Evolutionary conservation across 1,140 invertebrate species (phyloP), one percentile per base, ranked within the genome.

Genomic region (Tribolium madens): DNA sequence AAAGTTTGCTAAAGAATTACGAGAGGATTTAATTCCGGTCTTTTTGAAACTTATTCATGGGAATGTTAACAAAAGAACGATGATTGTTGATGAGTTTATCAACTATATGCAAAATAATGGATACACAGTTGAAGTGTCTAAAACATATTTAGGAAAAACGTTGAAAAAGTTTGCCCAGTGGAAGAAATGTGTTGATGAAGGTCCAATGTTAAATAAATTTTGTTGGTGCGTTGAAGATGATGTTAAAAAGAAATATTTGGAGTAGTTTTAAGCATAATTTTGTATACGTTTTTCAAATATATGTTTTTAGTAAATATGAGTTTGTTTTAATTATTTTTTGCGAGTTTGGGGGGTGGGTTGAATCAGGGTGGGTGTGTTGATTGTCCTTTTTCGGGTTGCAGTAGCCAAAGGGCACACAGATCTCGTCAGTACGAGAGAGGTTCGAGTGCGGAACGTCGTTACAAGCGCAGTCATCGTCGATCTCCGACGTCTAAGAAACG

Each of bases 171-270:
- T 91, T n/a, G 92, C 91, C 0, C 84, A 83, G 9, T 91, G 91
- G 87, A 89, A 87, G 71, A 83, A 88, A 47, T 90, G 89, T 73
- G 87, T 88, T 0, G 89, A 91, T 14, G 87, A 90, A 78, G 89
- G 89, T 31, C 82, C 86, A 1, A 87, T 90, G 84, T 85, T 87
- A 76, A 86, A 88, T 1, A 91, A 91, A 76, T 85, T 84, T 1
- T 93, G 91, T 78, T 95, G 93, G 93, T 89, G 90, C 75, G 92
- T 95, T 1, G 78, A 88, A 1, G 86, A 89, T 7, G 89, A 91
- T 1, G 78, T 90, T 3, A 83, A 89, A 2, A 85, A 90, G 12
- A 87, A 91, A 79, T 92, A 91, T 84, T 81, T 92, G 10, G 42
- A 75, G 36, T 48, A 9, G 52, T 17, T n/a, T 12, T 57, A 17